phyloP scores from a whole-genome alignment of 2,113 vertebrate genomes.

The Paramisgurnus dabryanus region DNA sequence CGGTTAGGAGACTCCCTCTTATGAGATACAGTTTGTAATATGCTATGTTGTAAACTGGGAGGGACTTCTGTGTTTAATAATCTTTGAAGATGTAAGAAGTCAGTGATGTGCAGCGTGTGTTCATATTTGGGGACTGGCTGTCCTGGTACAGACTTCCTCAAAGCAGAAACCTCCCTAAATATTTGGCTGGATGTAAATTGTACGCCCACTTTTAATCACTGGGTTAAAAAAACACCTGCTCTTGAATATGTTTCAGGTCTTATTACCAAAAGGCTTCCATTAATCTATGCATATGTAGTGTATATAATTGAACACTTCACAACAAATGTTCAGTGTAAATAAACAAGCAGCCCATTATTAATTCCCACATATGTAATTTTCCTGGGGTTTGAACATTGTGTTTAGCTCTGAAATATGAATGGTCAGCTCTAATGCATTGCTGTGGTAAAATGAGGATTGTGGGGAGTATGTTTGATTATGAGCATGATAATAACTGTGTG shows the following conservation, averaged over 20 bases:
- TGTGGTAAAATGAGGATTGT: neutral
- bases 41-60: constrained; percentile 10
- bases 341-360: neutral
- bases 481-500: neutral
- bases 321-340: constrained; percentile 12
- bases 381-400: neutral
- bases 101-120: constrained; percentile 1
- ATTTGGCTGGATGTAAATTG: constrained; percentile 3
- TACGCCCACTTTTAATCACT: neutral
- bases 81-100: constrained; percentile 32
- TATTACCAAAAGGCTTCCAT: neutral
- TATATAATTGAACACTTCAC: constrained; percentile 6
- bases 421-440: neutral
- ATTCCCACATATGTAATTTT: constrained; percentile 25
- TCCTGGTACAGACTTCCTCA: constrained; percentile 38
- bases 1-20: constrained; percentile 18
- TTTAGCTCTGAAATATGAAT: neutral
- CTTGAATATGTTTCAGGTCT: neutral
- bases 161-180: constrained; percentile 35
- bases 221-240: constrained; percentile 28
- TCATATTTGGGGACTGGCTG: constrained; percentile 22
- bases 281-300: neutral
- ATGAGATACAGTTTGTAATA: constrained; percentile 1
- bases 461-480: constrained; percentile 12
- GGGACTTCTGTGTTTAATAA: constrained; percentile 21